Evolutionary conservation across 2,113 vertebrate genomes (phyloP), one percentile per base, ranked within the genome.

Genomic region (Nerophis ophidion): DNA sequence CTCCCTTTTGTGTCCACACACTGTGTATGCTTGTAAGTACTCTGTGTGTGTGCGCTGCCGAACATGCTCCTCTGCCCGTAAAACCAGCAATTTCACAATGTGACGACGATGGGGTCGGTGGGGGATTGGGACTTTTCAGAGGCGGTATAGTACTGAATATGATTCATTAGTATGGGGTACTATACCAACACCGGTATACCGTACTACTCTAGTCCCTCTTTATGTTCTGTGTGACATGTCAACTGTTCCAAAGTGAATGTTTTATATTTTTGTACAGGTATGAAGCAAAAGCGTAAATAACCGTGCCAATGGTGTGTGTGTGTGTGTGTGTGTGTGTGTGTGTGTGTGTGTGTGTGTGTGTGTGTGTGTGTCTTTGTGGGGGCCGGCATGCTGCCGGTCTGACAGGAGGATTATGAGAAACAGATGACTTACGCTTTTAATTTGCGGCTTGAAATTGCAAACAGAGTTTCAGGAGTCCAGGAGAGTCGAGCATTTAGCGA

Each of bases 381-480:
- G 75, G 72, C 67, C 71, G 63, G 66, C 60, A 68, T 61, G 82
- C 93, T 95, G 90, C 91, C 88, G 93, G 92, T 92, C 93, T 94
- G 94, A 95, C 93, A 93, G 90, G 89, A 64, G 92, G 93, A 94
- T 94, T 95, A 97, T 97, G 92, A 91, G 90, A 96, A 98, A 94
- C 95, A 98, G 93, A 97, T 98, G 94, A 95, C 92, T 97, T 95
- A 92, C 92, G 92, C 92, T 97, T 97, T 92, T 95, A 95, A 98
- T 97, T 98, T 96, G 93, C 91, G 88, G 93, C 90, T 91, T 93
- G 94, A 95, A 97, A 96, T 98, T 98, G 93, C 93, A 95, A 98
- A 96, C 95, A 96, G 94, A 95, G 93, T 93, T 96, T 93, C 93
- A 92, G 92, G 91, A 96, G 92, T 96, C 89, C 90, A 91, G 91